These are phyloP conservation scores for Saccostrea cuccullata DNA, from an alignment of 1,140 invertebrate genomes.

Conservation along the genomic window DNA sequence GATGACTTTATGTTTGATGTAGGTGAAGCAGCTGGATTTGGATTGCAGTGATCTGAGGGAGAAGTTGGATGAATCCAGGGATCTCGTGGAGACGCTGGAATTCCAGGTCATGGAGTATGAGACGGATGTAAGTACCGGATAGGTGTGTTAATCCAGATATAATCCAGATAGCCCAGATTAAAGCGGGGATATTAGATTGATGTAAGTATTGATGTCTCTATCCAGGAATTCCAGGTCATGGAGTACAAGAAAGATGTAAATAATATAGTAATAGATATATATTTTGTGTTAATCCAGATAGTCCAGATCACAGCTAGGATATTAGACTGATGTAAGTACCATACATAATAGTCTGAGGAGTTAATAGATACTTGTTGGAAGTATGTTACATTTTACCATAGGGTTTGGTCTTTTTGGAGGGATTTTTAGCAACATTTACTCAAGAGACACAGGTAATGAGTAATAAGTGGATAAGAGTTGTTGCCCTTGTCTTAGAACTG, in stretches of 20 bases:
- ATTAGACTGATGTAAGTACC: neutral
- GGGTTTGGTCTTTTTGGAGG: too few species aligned
- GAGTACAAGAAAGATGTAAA: too few species aligned
- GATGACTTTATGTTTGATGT: neutral
- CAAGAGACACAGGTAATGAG: too few species aligned
- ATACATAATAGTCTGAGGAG: neutral
- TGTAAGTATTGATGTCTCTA: neutral
- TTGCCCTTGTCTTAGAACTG: neutral
- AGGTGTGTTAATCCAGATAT: neutral
- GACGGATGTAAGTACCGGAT: constrained; percentile 28
- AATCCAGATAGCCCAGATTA: neutral
- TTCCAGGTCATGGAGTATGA: constrained; percentile 8
- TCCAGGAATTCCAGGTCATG: too few species aligned
- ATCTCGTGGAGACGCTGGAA: constrained; percentile 18
- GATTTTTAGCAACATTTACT: too few species aligned
- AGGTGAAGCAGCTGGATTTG: neutral
- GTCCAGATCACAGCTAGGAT: neutral
- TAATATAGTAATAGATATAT: too few species aligned
- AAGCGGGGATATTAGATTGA: neutral
- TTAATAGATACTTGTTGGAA: too few species aligned
- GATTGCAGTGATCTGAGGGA: neutral
- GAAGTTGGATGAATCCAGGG: constrained; percentile 35
- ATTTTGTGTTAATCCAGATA: neutral
- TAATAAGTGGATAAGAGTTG: neutral
- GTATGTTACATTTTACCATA: too few species aligned